Conservation (phyloP, 2,113 vertebrate species). For the Panthera leo region DNA sequence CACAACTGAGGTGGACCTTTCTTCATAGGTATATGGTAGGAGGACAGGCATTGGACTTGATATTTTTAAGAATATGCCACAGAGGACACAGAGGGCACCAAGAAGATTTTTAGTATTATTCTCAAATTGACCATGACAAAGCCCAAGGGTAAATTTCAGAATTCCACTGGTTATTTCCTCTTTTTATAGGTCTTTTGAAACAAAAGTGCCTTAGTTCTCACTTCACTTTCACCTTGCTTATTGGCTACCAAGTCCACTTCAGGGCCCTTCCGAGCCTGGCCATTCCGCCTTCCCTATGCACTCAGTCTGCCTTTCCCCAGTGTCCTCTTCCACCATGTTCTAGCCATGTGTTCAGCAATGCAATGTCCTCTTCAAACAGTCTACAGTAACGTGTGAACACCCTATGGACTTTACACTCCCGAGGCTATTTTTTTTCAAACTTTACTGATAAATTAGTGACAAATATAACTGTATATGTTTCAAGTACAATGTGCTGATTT, state of each 20-base stretch:
- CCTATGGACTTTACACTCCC: background rate
- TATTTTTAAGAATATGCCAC: background rate
- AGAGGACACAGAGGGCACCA: background rate
- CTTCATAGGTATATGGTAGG: background rate
- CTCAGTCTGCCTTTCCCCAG: background rate
- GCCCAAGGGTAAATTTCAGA: background rate
- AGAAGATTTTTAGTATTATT: background rate
- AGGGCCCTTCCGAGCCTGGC: background rate
- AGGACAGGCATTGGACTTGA: background rate
- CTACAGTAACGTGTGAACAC: background rate
- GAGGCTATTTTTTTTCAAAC: background rate
- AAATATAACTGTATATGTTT: background rate
- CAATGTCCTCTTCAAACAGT: background rate
- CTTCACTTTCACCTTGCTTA: background rate
- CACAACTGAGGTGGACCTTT: background rate
- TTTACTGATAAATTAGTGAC: background rate
- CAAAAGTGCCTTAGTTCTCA: background rate
- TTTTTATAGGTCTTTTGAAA: background rate
- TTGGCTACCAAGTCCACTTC: background rate
- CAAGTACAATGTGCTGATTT: background rate
- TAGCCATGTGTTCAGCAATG: background rate
- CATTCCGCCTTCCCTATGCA: background rate
- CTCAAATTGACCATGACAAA: background rate
- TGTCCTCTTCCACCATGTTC: background rate
- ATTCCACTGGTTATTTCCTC: background rate